Conservation (phyloP, 2,888 invertebrate species). For the Himalopsyche anomala region DNA sequence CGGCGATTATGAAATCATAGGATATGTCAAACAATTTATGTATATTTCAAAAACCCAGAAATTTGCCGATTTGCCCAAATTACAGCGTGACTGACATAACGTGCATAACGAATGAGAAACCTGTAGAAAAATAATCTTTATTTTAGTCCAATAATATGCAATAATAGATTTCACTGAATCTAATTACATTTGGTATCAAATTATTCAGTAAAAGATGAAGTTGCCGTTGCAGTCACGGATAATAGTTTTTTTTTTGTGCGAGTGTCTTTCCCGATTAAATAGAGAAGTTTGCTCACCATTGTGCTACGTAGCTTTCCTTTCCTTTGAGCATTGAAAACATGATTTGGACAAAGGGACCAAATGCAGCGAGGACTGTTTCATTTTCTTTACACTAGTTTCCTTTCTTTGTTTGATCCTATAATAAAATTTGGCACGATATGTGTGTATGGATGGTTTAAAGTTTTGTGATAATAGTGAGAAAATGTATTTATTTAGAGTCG, state of each 20-base stretch:
- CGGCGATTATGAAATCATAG: no score
- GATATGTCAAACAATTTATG: no score
- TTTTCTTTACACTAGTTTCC: neutral
- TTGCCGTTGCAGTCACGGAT: neutral
- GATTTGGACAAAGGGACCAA: neutral
- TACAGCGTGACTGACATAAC: no score
- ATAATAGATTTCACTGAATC: no score
- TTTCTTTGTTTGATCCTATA: constrained; percentile 16
- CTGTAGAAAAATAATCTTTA: no score
- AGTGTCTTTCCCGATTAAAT: neutral
- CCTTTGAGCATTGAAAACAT: constrained; percentile 19
- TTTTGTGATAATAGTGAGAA: no score
- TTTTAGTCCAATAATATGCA: no score
- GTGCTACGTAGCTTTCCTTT: neutral
- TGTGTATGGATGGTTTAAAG: neutral
- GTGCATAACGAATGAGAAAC: no score
- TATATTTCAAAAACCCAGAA: no score
- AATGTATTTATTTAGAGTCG: no score
- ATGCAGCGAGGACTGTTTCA: neutral
- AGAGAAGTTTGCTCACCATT: constrained; percentile 6
- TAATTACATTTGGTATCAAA: neutral
- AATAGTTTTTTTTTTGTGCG: neutral
- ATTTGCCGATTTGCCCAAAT: no score
- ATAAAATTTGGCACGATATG: neutral
- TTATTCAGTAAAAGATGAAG: neutral